These are phyloP conservation scores for Onychomys torridus DNA, from an alignment of 2,797 vertebrate genomes.

Conservation along the genomic window DNA sequence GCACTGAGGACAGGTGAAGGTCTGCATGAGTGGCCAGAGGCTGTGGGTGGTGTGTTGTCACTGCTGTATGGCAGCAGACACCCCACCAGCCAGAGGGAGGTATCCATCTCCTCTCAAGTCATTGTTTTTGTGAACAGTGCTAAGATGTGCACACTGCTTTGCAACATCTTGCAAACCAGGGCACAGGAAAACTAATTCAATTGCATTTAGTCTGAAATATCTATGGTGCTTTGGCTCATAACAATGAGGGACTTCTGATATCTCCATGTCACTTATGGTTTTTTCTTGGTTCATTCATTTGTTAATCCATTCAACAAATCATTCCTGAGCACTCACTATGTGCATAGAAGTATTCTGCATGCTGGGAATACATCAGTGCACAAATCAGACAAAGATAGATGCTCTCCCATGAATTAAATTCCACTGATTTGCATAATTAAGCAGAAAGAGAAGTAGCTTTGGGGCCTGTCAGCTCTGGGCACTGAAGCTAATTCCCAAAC, in stretches of 20 bases:
- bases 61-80: background rate
- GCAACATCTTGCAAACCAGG: background rate
- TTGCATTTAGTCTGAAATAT: background rate
- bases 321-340: slow-evolving; percentile 8
- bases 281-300: slow-evolving; percentile 42
- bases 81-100: background rate
- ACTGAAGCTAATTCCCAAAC: background rate
- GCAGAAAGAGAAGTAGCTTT: background rate
- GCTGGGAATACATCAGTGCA: background rate
- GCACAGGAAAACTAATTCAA: background rate
- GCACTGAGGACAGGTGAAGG: background rate
- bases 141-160: background rate
- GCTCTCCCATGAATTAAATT: slow-evolving; percentile 18
- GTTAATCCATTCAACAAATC: slow-evolving; percentile 14
- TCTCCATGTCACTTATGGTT: background rate
- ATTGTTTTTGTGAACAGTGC: slow-evolving; percentile 35
- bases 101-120: background rate
- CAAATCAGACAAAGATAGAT: slow-evolving; percentile 2
- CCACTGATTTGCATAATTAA: slow-evolving; percentile 1
- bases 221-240: background rate
- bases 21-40: background rate
- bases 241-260: background rate
- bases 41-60: background rate
- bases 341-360: background rate
- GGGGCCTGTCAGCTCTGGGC: background rate